A percentile compares a stretch with the other conserved stretches of the same genome.
These are phyloP conservation scores for Paramacrobiotus metropolitanus DNA, from an alignment of 1,140 invertebrate species.

Conservation along the genomic window DNA sequence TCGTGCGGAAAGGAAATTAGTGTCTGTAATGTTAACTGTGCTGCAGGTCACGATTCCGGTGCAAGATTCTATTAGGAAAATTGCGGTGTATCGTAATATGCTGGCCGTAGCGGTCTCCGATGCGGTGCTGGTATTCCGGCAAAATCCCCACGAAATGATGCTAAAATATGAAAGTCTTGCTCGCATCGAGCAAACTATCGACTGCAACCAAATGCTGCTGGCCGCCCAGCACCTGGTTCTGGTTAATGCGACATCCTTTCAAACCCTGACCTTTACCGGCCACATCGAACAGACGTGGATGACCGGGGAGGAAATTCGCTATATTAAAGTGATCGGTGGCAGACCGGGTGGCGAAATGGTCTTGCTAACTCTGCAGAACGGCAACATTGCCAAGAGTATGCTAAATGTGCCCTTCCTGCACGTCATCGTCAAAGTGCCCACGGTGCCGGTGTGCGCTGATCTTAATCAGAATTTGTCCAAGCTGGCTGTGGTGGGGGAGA, in stretches of 20 bases:
- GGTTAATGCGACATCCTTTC: background rate
- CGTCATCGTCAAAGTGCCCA: background rate
- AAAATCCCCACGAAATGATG: background rate
- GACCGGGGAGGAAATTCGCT: background rate
- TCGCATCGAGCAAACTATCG: background rate
- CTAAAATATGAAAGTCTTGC: background rate
- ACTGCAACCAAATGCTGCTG: background rate
- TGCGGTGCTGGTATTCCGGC: background rate
- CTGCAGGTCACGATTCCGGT: background rate
- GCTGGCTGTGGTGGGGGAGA: background rate
- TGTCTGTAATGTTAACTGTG: background rate
- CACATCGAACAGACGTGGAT: background rate
- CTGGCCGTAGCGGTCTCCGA: background rate
- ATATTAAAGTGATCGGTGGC: background rate
- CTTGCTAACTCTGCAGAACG: background rate
- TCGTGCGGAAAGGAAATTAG: background rate
- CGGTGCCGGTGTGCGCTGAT: background rate
- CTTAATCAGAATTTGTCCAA: background rate
- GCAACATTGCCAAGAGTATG: background rate
- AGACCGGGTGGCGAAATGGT: background rate
- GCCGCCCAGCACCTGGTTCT: background rate
- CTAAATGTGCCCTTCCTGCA: background rate
- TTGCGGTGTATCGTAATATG: background rate
- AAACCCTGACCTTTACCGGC: background rate
- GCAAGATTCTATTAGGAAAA: background rate